Conservation (phyloP, 2,797 vertebrate species). For the Trichosurus vulpecula region DNA sequence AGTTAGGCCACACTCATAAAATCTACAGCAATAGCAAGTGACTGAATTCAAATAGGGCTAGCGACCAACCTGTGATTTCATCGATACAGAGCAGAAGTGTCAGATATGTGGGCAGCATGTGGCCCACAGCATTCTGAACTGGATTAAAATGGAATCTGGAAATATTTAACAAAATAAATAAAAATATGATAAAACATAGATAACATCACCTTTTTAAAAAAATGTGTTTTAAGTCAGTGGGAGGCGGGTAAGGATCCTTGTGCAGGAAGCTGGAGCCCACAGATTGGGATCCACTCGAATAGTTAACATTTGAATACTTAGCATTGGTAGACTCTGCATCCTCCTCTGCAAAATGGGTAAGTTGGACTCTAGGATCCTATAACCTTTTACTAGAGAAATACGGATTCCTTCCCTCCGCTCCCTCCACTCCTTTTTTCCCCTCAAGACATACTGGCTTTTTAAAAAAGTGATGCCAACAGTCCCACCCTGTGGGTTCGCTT, state of each 20-base stretch:
- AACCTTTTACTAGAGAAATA: background rate
- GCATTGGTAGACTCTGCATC: background rate
- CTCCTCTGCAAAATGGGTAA: background rate
- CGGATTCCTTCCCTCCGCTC: background rate
- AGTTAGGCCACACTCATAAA: background rate
- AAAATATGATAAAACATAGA: no score
- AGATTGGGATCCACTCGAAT: background rate
- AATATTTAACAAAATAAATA: no score
- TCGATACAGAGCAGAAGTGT: no score
- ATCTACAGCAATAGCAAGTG: background rate
- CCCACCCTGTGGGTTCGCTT: background rate
- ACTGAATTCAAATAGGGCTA: no score
- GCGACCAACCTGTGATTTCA: no score
- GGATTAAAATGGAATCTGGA: no score
- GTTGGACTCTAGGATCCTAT: background rate
- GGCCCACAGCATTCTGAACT: no score
- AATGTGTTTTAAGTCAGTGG: no score
- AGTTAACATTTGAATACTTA: no score
- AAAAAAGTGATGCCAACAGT: constrained; percentile 7
- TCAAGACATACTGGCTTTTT: background rate
- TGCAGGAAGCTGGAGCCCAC: background rate
- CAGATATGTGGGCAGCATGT: no score
- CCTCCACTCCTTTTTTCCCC: background rate
- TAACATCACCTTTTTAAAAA: no score
- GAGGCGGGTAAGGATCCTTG: background rate